Conservation (phyloP, 2,888 invertebrate species). For the Tuta absoluta region DNA sequence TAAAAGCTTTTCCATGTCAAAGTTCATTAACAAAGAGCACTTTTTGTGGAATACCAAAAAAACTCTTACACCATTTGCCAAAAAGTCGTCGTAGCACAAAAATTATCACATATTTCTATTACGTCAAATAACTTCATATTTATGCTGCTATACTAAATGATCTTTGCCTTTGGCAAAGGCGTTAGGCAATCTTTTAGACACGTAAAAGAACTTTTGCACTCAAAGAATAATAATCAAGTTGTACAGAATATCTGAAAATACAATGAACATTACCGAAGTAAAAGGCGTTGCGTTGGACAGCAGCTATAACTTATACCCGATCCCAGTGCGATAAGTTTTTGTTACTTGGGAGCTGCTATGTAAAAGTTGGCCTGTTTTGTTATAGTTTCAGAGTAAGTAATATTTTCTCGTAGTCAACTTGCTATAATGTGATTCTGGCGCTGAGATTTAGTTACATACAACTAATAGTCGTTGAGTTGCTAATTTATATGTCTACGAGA, state of each 20-base stretch:
- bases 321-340: conserved; percentile 6
- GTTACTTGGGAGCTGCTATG: not conserved
- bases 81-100: too few species aligned
- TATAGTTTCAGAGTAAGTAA: conserved; percentile 13
- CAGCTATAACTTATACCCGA: conserved; percentile 1
- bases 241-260: conserved; percentile 1
- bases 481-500: too few species aligned
- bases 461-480: too few species aligned
- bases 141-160: too few species aligned
- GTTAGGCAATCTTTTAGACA: too few species aligned
- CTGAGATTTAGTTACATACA: not conserved
- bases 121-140: too few species aligned
- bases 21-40: too few species aligned
- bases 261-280: conserved; percentile 6
- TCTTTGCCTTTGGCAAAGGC: too few species aligned
- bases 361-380: conserved; percentile 6
- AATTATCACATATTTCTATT: too few species aligned
- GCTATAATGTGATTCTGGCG: conserved; percentile 7
- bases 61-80: too few species aligned
- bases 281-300: conserved; percentile 9
- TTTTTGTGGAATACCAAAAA: too few species aligned
- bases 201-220: not conserved
- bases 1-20: too few species aligned
- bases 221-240: not conserved
- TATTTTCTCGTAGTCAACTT: not conserved